phyloP scores from a whole-genome alignment of 92 coral and sea anemone genomes.

The Phenganax subtilis region DNA sequence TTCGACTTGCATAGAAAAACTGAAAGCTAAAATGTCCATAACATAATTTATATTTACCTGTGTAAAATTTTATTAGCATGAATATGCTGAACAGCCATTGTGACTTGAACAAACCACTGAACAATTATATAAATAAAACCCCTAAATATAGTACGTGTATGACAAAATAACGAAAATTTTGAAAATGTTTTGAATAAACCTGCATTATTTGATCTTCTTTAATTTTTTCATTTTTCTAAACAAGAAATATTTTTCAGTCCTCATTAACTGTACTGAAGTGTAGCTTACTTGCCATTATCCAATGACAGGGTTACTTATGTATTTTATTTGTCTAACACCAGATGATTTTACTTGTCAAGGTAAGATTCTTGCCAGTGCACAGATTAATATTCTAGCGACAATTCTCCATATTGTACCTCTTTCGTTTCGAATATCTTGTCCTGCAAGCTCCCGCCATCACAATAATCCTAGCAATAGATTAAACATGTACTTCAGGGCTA shows the following conservation, averaged over 20 bases:
- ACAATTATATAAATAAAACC: background rate
- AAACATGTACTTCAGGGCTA: background rate
- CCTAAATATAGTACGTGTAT: background rate
- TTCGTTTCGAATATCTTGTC: slow-evolving; percentile 64
- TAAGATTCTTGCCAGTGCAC: background rate
- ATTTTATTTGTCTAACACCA: background rate
- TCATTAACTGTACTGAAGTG: background rate
- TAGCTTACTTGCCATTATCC: background rate
- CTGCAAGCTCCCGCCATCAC: slow-evolving; percentile 89
- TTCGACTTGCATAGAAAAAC: background rate
- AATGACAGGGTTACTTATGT: background rate
- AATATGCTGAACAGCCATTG: slow-evolving; percentile 90
- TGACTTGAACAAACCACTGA: slow-evolving; percentile 94
- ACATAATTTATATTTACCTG: slow-evolving; percentile 47
- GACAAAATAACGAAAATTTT: background rate
- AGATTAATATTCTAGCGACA: background rate
- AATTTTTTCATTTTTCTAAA: slow-evolving; percentile 56
- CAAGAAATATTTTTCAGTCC: background rate
- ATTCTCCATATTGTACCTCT: slow-evolving; percentile 44
- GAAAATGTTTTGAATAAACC: slow-evolving; percentile 33
- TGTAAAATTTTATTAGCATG: slow-evolving; percentile 84
- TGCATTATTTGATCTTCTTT: slow-evolving; percentile 79
- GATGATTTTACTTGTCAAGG: background rate
- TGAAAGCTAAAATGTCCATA: background rate
- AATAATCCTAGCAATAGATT: slow-evolving; percentile 61